Base-by-base conservation (phyloP, 2,113 vertebrate species). In the Fulmarus glacialis region DNA sequence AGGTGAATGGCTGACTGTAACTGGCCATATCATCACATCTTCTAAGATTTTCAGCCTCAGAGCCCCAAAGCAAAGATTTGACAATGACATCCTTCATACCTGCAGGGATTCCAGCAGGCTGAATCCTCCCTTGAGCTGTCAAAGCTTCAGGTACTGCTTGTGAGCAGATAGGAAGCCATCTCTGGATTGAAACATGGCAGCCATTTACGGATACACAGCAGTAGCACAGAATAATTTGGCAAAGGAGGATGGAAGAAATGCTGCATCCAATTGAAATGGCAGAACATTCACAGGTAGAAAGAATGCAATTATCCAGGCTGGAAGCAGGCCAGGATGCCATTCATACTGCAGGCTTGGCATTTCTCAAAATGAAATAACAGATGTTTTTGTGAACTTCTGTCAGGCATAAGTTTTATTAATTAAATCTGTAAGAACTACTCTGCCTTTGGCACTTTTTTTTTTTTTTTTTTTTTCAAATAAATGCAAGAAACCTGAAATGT, bases 301-400 rank as follows among this genome's bases (percentile, higher is more conserved):
- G 56, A 95, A 94, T 66, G 72, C 11, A 91, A 93, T 94, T 91
- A 95, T 92, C 36, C 56, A 74, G 55, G 8, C 66, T 96, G 92
- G 71, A 89, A 90, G 52, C 34, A 88, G 66, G 72, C 70, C 83
- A 94, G 83, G 55, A 91, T 92, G 82, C 74, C 64, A 59, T 86
- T 86, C 59, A n/a, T 91, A 56, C 20, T 96, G 40, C 63, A 91
- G 75, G 85, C n/a, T 53, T 90, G 86, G 83, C 55, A 86, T 73
- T 77, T 93, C 74, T 91, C 71, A 91, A 84, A 96, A 93, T 53
- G 34, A 97, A 97, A 75, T 78, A 91, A 75, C 94, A 97, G 88
- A 91, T 93, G 70, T 68, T 91, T 75, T 74, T 91, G 71, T 92
- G 63, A 96, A 82, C n/a, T 92, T 96, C 38, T 71, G 50, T 92